These are phyloP conservation scores for Myotis yumanensis DNA, from an alignment of 2,113 vertebrate species.

Conservation along the genomic window DNA sequence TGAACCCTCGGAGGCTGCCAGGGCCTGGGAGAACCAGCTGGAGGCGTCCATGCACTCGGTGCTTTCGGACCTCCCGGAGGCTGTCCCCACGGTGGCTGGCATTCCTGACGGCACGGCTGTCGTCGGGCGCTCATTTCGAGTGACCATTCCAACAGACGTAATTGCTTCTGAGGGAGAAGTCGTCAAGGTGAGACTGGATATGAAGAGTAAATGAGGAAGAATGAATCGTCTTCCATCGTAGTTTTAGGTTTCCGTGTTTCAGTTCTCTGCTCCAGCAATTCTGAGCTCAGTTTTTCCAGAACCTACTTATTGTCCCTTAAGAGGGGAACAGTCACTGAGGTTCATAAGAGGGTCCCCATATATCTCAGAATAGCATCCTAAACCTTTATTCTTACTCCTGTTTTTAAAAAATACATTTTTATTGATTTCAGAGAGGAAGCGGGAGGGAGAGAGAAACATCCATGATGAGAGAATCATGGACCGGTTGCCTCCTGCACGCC, in stretches of 20 bases:
- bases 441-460: no score
- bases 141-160: slow-evolving; percentile 88
- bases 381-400: not conserved
- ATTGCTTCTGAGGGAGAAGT: slow-evolving; percentile 85
- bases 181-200: slow-evolving; percentile 88
- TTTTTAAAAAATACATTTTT: no score
- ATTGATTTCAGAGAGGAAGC: no score
- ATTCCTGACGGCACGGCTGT: slow-evolving; percentile 91
- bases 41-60: slow-evolving; percentile 96
- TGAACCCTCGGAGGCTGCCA: slow-evolving; percentile 83
- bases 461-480: no score
- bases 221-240: not conserved
- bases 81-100: slow-evolving; percentile 84
- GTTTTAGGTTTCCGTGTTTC: not conserved
- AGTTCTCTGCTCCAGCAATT: not conserved
- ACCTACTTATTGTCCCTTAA: not conserved
- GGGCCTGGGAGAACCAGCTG: slow-evolving; percentile 90
- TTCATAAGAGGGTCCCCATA: not conserved
- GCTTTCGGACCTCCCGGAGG: slow-evolving; percentile 88
- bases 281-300: not conserved
- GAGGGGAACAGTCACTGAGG: not conserved
- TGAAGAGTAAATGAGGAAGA: not conserved
- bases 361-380: not conserved
- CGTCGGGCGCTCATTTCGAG: slow-evolving; percentile 91
- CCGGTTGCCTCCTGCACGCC: no score